Conservation (phyloP, 2,797 vertebrate genomes). For the Macropus fuliginosus region DNA sequence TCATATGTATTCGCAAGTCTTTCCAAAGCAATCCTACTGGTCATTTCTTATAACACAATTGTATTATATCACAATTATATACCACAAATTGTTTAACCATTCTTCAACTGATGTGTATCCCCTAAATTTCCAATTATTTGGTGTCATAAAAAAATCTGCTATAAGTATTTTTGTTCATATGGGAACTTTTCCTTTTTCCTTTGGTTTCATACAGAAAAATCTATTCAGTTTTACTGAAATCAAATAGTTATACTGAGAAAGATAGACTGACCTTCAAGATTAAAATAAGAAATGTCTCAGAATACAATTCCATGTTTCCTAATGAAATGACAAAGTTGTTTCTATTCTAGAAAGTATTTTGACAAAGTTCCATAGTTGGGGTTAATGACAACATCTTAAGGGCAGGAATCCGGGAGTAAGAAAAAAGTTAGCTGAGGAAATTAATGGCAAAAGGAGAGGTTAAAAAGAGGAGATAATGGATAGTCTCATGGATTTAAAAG, state of each 20-base stretch:
- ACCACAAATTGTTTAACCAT: background rate
- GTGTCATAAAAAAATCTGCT: background rate
- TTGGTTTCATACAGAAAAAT: background rate
- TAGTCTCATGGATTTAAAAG: background rate
- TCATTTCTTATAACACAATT: background rate
- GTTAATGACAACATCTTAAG: constrained; percentile 73
- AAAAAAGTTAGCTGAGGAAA: constrained; percentile 69
- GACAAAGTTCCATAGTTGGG: constrained; percentile 65
- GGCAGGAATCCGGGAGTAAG: constrained; percentile 37
- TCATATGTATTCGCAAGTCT: background rate
- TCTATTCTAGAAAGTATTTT: constrained; percentile 71
- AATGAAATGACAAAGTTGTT: constrained; percentile 79
- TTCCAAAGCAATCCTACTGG: background rate
- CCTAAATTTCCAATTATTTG: background rate
- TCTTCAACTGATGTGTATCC: background rate
- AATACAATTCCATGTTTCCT: constrained; percentile 67
- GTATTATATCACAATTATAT: background rate
- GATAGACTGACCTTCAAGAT: constrained; percentile 71
- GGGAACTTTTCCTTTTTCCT: background rate
- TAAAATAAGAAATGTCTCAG: constrained; percentile 73
- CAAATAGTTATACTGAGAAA: constrained; percentile 52
- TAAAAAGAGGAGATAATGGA: constrained; percentile 36
- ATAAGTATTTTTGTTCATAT: background rate
- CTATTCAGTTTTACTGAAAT: constrained; percentile 51
- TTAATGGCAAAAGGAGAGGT: constrained; percentile 49